Base-by-base conservation (phyloP, 2,113 vertebrate genomes). In the Menura novaehollandiae region DNA sequence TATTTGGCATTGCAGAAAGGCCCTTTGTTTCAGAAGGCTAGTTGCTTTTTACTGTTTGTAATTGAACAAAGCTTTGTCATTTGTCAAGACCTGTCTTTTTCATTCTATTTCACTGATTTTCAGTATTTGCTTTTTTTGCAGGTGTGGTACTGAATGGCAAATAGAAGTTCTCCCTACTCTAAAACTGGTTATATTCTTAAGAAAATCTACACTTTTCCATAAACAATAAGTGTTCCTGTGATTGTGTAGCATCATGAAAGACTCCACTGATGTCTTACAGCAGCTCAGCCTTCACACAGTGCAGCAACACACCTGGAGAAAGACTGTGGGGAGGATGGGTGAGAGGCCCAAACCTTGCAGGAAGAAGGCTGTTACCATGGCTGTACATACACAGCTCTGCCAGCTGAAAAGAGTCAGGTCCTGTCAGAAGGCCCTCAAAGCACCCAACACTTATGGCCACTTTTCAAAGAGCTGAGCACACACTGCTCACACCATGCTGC, bases 41-140 rank as follows among this genome's bases (percentile, higher is more conserved):
- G 93, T 93, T 97, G 90, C 35, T 96, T 96, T 89, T 89, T 87
- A 44, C 62, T 95, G 56, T 81, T 95, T 95, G 89, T 92, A 97
- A 97, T 90, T 68, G 47, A 97, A 95, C 21, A 39, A 95, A 79
- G 58, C 66, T 94, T 92, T 94, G 88, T 63, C 91, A 96, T 96
- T 96, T 95, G 67, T 96, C 92, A 91, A 67, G 62, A 77, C 91
- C 91, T 68, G 33, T 39, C 43, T 92, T 94, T 81, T 83, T 39
- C 67, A 88, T 71, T 88, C 43, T 82, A 91, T 95, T 88, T 97
- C 86, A 81, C 21, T 91, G 80, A 91, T 96, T 97, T 83, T 88
- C 69, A 77, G 89, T 72, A 76, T 92, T 95, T 89, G 55, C 77
- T 95, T 94, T 93, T 63, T 73, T 46, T 1, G 85, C 15, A 64